Evolutionary conservation across 1,140 invertebrate species (phyloP).

Genomic region (Drosophila punjabiensis): DNA sequence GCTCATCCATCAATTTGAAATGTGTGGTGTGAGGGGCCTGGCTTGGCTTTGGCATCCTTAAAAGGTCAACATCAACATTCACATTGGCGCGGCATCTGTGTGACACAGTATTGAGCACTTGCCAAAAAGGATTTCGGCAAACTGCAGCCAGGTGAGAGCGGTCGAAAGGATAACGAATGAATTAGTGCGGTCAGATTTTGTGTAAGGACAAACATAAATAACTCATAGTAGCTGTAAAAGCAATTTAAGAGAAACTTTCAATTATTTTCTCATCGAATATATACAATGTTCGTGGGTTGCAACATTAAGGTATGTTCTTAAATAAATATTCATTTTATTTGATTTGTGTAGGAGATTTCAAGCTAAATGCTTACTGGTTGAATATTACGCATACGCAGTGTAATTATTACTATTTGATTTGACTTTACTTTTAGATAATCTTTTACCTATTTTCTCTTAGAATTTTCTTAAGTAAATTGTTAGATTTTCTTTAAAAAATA

Average conservation of each 20-base stretch:
- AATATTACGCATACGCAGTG: conserved; percentile 15
- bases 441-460: too few relatives aligned
- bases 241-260: not conserved
- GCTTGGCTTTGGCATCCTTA: conserved; percentile 21
- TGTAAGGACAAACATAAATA: conserved; percentile 5
- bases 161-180: conserved; percentile 9
- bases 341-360: not conserved
- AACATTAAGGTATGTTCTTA: too few relatives aligned
- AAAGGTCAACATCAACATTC: conserved; percentile 47
- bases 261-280: not conserved
- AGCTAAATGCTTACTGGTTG: not conserved
- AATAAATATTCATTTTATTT: not conserved
- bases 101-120: conserved; percentile 42
- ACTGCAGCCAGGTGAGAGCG: conserved; percentile 43
- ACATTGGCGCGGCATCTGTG: conserved; percentile 23
- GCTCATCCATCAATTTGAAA: conserved; percentile 53
- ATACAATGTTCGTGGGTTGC: not conserved
- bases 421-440: too few relatives aligned
- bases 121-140: conserved; percentile 36
- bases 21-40: conserved; percentile 4
- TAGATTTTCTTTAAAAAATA: too few relatives aligned
- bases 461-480: too few relatives aligned
- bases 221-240: not conserved
- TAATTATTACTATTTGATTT: not conserved
- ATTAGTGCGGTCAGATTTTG: conserved; percentile 12